phyloP scores from a whole-genome alignment of 2,888 invertebrate species.

The Amphipoea lucens region DNA sequence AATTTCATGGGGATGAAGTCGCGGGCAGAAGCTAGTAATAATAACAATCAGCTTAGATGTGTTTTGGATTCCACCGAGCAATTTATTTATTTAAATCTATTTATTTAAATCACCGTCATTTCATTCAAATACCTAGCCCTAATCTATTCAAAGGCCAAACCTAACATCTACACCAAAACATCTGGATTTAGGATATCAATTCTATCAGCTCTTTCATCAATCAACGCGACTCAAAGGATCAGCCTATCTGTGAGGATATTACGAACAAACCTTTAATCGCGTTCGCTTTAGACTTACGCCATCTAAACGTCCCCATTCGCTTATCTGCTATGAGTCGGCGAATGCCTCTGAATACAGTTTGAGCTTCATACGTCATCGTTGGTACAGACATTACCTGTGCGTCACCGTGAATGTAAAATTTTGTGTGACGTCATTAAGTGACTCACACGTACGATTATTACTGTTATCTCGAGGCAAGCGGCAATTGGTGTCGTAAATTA shows the following conservation, averaged over 20 bases:
- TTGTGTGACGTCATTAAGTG: conserved; percentile 56
- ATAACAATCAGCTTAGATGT: not conserved
- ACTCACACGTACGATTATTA: conserved; percentile 43
- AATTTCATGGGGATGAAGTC: no score
- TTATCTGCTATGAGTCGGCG: conserved; percentile 82
- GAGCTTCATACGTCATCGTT: conserved; percentile 79
- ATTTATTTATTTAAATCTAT: not conserved
- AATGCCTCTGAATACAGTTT: conserved; percentile 79
- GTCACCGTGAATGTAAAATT: conserved; percentile 63
- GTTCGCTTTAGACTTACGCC: conserved; percentile 54
- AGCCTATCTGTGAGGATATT: conserved; percentile 27
- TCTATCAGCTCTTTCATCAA: conserved; percentile 54
- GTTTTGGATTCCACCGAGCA: not conserved
- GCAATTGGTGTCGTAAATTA: conserved; percentile 56
- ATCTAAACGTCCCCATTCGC: conserved; percentile 75
- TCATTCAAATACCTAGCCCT: conserved; percentile 31
- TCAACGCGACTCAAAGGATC: conserved; percentile 54
- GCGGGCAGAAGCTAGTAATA: not conserved
- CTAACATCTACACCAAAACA: conserved; percentile 15
- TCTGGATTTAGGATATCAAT: conserved; percentile 50
- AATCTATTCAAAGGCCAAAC: conserved; percentile 18
- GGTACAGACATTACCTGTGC: conserved; percentile 77
- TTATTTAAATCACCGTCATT: not conserved
- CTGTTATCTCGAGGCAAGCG: conserved; percentile 48
- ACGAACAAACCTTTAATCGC: conserved; percentile 24